Conservation (phyloP, 2,888 invertebrate species). For the Nematopogon swammerdamellus region DNA sequence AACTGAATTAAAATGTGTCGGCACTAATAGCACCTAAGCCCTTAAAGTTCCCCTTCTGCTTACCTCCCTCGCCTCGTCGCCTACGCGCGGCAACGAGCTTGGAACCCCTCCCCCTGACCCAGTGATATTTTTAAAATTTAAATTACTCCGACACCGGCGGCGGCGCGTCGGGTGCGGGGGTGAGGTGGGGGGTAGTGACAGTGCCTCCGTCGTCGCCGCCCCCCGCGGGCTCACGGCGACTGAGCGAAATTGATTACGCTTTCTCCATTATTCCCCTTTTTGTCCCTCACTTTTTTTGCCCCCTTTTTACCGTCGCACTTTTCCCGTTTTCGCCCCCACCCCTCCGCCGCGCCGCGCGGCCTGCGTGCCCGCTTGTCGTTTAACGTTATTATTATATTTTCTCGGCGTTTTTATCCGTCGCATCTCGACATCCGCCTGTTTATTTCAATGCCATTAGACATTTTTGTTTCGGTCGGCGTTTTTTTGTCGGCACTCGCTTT, state of each 20-base stretch:
- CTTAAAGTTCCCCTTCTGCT: neutral
- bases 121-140: constrained; percentile 53
- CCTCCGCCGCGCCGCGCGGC: constrained; percentile 26
- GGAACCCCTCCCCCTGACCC: constrained; percentile 30
- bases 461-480: constrained; percentile 1
- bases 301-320: constrained; percentile 19
- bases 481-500: neutral
- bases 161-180: constrained; percentile 14
- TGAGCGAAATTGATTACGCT: constrained; percentile 56
- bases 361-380: constrained; percentile 25
- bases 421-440: neutral
- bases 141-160: constrained; percentile 44
- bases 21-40: neutral
- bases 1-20: constrained; percentile 46
- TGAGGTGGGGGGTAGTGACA: constrained; percentile 4
- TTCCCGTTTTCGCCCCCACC: constrained; percentile 38
- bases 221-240: constrained; percentile 21
- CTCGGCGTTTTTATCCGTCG: neutral
- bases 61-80: neutral
- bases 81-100: no score
- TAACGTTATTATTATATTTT: constrained; percentile 42
- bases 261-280: constrained; percentile 55
- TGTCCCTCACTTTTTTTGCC: constrained; percentile 30
- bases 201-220: no score
- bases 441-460: constrained; percentile 1